Conservation (phyloP, 2,888 invertebrate species). For the Anticlea derivata region DNA sequence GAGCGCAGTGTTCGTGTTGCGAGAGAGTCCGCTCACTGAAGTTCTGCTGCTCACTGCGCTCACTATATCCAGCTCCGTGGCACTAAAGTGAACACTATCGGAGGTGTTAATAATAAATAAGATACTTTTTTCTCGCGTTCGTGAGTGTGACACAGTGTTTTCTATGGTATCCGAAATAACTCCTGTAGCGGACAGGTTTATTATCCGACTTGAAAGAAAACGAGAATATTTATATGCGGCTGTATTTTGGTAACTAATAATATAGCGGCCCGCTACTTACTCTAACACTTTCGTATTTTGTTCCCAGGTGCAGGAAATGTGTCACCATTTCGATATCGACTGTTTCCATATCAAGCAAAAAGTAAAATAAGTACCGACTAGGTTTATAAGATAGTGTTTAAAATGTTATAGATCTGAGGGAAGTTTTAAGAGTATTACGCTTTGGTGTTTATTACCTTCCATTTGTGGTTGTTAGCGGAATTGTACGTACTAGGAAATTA, state of each 20-base stretch:
- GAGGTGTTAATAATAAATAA: too few species aligned
- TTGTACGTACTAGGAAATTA: constrained; percentile 3
- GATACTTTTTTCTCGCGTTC: too few species aligned
- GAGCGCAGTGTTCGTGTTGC: constrained; percentile 58
- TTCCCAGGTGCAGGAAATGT: constrained; percentile 96
- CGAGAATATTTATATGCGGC: too few species aligned
- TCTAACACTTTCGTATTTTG: background rate
- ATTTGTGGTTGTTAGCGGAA: constrained; percentile 17
- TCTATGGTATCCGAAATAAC: too few species aligned
- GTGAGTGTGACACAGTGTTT: too few species aligned
- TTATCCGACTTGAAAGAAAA: too few species aligned
- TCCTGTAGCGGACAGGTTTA: too few species aligned
- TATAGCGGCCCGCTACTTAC: background rate
- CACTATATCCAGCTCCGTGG: constrained; percentile 87
- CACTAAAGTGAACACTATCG: too few species aligned
- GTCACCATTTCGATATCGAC: constrained; percentile 94
- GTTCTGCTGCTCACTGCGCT: constrained; percentile 88
- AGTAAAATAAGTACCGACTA: constrained; percentile 52
- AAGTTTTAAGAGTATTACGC: constrained; percentile 29
- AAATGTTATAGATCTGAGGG: constrained; percentile 34
- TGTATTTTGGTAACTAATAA: too few species aligned
- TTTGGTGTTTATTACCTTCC: constrained; percentile 15
- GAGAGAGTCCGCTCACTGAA: constrained; percentile 82
- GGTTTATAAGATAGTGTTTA: constrained; percentile 21
- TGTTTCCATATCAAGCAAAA: constrained; percentile 88